These are phyloP conservation scores for Dichetophora obliterata DNA, from an alignment of 2,888 invertebrate species.

Conservation along the genomic window DNA sequence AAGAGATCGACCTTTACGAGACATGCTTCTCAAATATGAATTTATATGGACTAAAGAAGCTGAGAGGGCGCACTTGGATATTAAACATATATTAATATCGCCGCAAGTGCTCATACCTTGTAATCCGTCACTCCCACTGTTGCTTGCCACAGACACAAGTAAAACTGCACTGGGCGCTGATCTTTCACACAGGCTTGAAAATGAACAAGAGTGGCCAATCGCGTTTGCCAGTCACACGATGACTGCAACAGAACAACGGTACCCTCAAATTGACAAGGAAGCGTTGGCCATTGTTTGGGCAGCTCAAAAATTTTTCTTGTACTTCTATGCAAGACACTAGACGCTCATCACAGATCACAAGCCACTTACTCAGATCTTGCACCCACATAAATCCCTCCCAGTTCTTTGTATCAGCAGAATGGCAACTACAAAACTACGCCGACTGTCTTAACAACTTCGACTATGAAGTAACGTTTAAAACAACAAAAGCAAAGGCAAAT, in stretches of 20 bases:
- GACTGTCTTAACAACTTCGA: slow-evolving; percentile 33
- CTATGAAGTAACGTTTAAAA: neutral
- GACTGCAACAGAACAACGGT: slow-evolving; percentile 36
- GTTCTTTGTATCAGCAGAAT: too few relatives aligned
- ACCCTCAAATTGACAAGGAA: too few relatives aligned
- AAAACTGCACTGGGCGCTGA: slow-evolving; percentile 41
- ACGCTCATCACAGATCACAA: too few relatives aligned
- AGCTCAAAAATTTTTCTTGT: too few relatives aligned
- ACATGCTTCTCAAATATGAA: neutral
- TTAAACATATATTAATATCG: neutral
- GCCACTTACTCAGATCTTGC: too few relatives aligned
- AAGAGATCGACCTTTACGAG: slow-evolving; percentile 12
- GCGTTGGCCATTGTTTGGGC: too few relatives aligned
- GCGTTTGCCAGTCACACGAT: slow-evolving; percentile 42
- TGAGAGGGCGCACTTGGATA: slow-evolving; percentile 2
- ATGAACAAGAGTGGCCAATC: slow-evolving; percentile 33
- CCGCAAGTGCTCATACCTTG: slow-evolving; percentile 33
- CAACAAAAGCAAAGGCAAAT: neutral
- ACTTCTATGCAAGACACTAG: too few relatives aligned
- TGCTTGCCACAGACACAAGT: slow-evolving; percentile 40
- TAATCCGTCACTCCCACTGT: slow-evolving; percentile 20
- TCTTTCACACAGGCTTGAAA: slow-evolving; percentile 25
- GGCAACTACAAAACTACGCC: slow-evolving; percentile 44
- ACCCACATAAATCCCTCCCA: too few relatives aligned
- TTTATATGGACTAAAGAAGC: slow-evolving; percentile 17